A percentile compares a stretch with the other conserved stretches of the same genome.
Conservation (phyloP, 2,888 invertebrate genomes). For the Napeogenes sylphis region DNA sequence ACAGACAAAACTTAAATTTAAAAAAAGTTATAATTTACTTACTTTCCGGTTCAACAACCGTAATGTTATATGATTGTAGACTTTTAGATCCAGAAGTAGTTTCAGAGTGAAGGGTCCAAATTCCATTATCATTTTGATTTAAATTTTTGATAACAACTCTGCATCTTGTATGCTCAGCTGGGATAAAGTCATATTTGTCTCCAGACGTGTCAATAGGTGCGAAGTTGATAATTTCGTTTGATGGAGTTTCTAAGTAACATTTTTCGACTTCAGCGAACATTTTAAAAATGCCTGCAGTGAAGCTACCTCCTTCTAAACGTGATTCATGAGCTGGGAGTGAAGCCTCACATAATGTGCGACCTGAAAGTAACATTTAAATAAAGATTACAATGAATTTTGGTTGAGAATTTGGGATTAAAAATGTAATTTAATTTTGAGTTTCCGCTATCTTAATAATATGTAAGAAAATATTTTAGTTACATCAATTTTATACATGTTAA, state of each 20-base stretch:
- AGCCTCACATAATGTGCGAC: slow-evolving; percentile 8
- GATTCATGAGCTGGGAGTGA: slow-evolving; percentile 1
- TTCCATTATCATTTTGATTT: slow-evolving; percentile 33
- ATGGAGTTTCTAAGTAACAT: slow-evolving; percentile 36
- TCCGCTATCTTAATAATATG: too few relatives aligned
- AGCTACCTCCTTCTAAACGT: slow-evolving; percentile 27
- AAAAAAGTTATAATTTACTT: too few relatives aligned
- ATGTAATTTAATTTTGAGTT: too few relatives aligned
- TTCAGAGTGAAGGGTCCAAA: slow-evolving; percentile 35
- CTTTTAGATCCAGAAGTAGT: neutral
- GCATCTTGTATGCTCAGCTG: slow-evolving; percentile 26
- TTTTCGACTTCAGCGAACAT: slow-evolving; percentile 13
- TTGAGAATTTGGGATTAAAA: too few relatives aligned
- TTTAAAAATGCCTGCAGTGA: slow-evolving; percentile 26
- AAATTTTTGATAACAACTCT: slow-evolving; percentile 30
- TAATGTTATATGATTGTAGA: slow-evolving; percentile 19
- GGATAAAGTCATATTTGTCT: slow-evolving; percentile 29
- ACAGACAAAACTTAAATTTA: too few relatives aligned
- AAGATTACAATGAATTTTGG: neutral
- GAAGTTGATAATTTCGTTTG: slow-evolving; percentile 31
- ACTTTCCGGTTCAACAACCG: too few relatives aligned
- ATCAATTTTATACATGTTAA: too few relatives aligned
- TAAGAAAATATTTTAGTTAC: too few relatives aligned
- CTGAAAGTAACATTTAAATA: slow-evolving; percentile 26
- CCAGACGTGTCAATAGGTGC: slow-evolving; percentile 33